phyloP scores from a whole-genome alignment of 2,113 vertebrate genomes.

The Prunella himalayana region DNA sequence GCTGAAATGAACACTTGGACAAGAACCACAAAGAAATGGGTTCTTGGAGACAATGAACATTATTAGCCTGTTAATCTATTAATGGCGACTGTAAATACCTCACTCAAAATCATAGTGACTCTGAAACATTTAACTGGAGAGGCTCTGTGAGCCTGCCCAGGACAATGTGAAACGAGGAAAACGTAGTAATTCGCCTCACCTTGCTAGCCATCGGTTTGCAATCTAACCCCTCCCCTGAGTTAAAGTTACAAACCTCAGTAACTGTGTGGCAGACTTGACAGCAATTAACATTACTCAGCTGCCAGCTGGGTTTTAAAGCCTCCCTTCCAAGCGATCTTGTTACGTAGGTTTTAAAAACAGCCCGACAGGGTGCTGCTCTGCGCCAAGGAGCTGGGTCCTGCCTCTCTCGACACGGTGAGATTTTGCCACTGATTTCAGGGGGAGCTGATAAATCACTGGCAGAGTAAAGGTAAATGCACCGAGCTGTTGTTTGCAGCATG shows the following conservation, averaged over 20 bases:
- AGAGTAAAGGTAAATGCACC: neutral
- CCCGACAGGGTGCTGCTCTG: neutral
- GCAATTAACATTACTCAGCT: conserved; percentile 42
- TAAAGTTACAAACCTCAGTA: conserved; percentile 43
- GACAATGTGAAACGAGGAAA: neutral
- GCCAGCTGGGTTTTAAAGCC: conserved; percentile 17
- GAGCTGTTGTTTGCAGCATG: neutral
- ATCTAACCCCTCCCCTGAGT: neutral
- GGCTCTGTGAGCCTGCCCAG: neutral
- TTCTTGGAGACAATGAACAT: neutral
- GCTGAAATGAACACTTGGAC: neutral
- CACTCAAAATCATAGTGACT: neutral
- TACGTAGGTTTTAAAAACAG: neutral
- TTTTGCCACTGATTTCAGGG: neutral
- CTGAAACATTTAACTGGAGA: neutral
- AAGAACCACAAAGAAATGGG: neutral
- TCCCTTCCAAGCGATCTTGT: conserved; percentile 1
- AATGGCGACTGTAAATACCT: conserved; percentile 17
- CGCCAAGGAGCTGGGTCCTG: neutral
- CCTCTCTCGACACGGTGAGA: neutral
- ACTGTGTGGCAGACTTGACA: conserved; percentile 35
- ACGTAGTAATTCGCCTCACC: neutral
- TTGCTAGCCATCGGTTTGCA: neutral
- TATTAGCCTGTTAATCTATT: conserved; percentile 1
- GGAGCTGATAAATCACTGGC: neutral